phyloP scores from a whole-genome alignment of 2,113 vertebrate species.

The Malurus alboscapulatus region DNA sequence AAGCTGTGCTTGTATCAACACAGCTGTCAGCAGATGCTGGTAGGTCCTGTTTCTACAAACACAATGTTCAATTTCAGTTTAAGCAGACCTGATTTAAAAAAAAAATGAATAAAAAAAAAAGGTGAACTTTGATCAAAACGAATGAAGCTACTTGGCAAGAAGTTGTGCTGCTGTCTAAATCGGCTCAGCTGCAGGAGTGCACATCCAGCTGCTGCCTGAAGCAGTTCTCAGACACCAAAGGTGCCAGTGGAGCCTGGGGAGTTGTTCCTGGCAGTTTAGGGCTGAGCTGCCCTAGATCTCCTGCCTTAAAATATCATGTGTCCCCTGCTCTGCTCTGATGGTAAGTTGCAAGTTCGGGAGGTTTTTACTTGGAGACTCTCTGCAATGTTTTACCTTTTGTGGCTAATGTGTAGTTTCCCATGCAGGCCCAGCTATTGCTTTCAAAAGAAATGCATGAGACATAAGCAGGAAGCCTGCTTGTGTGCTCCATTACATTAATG shows the following conservation, averaged over 20 bases:
- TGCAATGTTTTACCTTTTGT: not conserved
- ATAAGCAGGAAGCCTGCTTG: not conserved
- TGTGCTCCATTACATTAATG: not conserved
- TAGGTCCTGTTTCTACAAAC: slow-evolving; percentile 27
- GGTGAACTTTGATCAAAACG: not conserved
- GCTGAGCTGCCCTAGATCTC: not conserved
- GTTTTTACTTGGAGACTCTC: not conserved
- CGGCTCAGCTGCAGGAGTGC: not conserved
- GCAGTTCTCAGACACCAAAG: not conserved
- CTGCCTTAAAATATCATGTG: not conserved
- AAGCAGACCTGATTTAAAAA: not conserved
- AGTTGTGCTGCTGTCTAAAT: not conserved
- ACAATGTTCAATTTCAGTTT: not conserved
- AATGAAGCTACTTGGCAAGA: not conserved
- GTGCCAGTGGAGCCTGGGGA: not conserved
- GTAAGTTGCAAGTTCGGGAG: not conserved
- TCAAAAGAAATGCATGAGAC: not conserved
- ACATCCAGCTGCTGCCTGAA: not conserved
- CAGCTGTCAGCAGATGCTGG: slow-evolving; percentile 25
- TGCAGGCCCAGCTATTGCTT: not conserved
- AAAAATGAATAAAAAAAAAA: not conserved
- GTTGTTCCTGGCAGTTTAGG: not conserved
- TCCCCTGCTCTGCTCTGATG: rapidly evolving
- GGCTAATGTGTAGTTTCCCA: not conserved
- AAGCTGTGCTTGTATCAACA: not conserved